phyloP scores from a whole-genome alignment of 2,113 vertebrate species.

The Saccopteryx leptura region DNA sequence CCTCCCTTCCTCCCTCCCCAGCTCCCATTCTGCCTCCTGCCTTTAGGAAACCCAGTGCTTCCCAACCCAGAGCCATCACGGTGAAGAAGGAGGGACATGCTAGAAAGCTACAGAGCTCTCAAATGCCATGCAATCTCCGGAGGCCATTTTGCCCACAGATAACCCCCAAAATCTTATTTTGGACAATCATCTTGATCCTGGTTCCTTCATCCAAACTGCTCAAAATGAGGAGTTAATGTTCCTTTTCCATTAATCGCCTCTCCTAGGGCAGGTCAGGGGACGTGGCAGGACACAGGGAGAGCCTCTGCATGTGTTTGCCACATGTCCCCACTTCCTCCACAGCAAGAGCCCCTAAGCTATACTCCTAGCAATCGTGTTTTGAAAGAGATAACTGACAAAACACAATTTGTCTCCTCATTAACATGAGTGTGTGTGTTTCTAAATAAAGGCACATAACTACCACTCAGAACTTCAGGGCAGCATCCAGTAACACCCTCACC shows the following conservation, averaged over 20 bases:
- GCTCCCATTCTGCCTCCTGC: accelerated
- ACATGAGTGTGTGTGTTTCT: not conserved
- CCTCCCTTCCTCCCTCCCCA: too few species aligned
- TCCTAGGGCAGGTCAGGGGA: not conserved
- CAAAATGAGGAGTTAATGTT: not conserved
- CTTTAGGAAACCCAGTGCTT: not conserved
- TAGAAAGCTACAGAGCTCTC: not conserved
- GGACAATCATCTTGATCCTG: not conserved
- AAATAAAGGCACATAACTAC: not conserved
- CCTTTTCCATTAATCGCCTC: not conserved
- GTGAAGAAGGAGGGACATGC: not conserved
- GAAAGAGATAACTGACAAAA: not conserved
- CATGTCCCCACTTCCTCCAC: not conserved
- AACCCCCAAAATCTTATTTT: not conserved
- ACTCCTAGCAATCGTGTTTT: not conserved
- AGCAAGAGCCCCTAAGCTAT: not conserved
- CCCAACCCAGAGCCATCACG: not conserved
- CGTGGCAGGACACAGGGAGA: not conserved
- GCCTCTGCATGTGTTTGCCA: not conserved
- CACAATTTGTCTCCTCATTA: not conserved
- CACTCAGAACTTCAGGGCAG: not conserved
- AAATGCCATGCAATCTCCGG: not conserved
- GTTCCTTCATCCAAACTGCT: not conserved
- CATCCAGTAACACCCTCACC: not conserved
- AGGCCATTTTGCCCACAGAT: not conserved